Conservation (phyloP, 2,888 invertebrate species). For the Osedax frankpressi region DNA sequence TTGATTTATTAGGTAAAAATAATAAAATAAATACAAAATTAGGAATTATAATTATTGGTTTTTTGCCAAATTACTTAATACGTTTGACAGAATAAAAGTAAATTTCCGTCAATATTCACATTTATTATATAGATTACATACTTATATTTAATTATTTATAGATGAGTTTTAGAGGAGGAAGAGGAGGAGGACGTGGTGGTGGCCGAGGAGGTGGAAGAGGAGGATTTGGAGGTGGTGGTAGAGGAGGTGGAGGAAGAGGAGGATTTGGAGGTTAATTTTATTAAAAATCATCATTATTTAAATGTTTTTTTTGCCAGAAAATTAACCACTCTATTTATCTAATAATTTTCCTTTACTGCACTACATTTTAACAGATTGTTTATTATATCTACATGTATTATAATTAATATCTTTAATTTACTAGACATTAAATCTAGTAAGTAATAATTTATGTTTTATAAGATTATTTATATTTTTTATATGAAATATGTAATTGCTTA, state of each 20-base stretch:
- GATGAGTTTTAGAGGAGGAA: neutral
- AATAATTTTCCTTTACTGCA: neutral
- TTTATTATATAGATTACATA: no score
- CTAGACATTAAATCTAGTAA: no score
- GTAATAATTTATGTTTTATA: no score
- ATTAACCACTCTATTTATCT: neutral
- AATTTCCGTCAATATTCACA: no score
- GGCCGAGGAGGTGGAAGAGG: slow-evolving; percentile 21
- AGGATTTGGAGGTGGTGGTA: slow-evolving; percentile 20
- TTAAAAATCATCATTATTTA: neutral
- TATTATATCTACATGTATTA: neutral
- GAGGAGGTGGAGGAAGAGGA: slow-evolving; percentile 21
- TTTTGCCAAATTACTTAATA: no score
- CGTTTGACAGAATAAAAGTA: no score
- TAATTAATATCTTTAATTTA: neutral
- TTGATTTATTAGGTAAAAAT: no score
- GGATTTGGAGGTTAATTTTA: slow-evolving; percentile 16
- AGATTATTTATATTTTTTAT: no score
- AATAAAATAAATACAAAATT: no score
- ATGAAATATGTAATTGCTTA: neutral
- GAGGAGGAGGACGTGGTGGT: slow-evolving; percentile 15
- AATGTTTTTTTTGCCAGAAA: no score
- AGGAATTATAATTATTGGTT: no score
- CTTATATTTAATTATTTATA: neutral
- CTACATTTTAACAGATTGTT: neutral